Base-by-base conservation (phyloP, 2,113 vertebrate species). In the Picathartes gymnocephalus region DNA sequence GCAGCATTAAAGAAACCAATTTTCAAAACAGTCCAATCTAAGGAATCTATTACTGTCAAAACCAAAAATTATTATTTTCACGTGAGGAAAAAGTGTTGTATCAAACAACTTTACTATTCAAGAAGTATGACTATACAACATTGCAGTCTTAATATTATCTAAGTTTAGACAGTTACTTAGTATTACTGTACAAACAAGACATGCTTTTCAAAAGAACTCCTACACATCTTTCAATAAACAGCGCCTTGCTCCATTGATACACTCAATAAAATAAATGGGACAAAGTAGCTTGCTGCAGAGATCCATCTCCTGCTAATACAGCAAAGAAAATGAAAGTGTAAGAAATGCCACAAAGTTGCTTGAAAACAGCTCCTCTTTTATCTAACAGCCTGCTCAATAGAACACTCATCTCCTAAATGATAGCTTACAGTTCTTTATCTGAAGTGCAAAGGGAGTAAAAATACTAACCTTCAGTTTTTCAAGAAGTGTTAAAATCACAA, bases 281-380 rank as follows among this genome's bases (percentile, higher is more conserved):
- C n/a, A 77, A 87, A 78, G 66, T 13, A 90, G 45, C 9, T 79
- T 68, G 40, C 44, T 74, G 77, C n/a, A 91, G 50, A 94, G 50
- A 86, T 77, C 33, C 18, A 58, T 86, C 76, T 86, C 40, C 25
- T 45, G 62, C 21, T 69, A 76, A 68, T 40, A 80, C 21, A 33
- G 60, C 14, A 95, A 77, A 73, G 68, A 79, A 88, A 95, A 96
- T 87, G 31, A 47, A 90, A 87, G 61, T 42, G 22, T 48, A 94
- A 77, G 64, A 91, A 90, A 72, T 69, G 23, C n/a, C 57, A 79
- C 13, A 10, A 90, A 91, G 66, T 56, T 81, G 13, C 53, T 48
- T 48, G 57, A 79, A 87, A 95, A 81, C 74, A 74, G 81, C 53
- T 87, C 16, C 35, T 73, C 17, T 84, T 82, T 83, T 81, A 71